phyloP scores from a whole-genome alignment of 1,140 invertebrate species.

The Cotesia vestalis region DNA sequence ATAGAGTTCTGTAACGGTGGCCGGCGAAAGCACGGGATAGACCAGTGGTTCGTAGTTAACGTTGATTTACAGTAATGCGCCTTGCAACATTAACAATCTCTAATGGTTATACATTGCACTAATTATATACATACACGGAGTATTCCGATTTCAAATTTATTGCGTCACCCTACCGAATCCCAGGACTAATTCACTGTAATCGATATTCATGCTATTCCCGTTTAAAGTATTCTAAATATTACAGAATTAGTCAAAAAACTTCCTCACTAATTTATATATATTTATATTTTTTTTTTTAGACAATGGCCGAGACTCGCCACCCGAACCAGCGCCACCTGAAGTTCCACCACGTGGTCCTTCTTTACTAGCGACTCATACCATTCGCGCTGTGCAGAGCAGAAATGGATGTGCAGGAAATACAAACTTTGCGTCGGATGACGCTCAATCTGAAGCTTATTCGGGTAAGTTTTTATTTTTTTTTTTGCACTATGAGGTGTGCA shows the following conservation, averaged over 20 bases:
- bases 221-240: conserved; percentile 7
- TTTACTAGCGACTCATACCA: conserved; percentile 66
- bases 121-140: conserved; percentile 46
- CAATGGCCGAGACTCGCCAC: conserved; percentile 72
- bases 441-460: conserved; percentile 51
- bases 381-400: conserved; percentile 50
- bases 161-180: conserved; percentile 43
- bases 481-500: conserved; percentile 1
- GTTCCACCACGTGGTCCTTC: conserved; percentile 77
- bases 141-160: conserved; percentile 37
- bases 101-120: conserved; percentile 56
- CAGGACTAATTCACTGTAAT: conserved; percentile 39
- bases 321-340: conserved; percentile 78
- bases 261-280: not conserved
- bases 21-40: conserved; percentile 53
- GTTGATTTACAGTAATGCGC: conserved; percentile 59
- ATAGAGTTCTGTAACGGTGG: conserved; percentile 48
- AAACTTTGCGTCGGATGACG: conserved; percentile 49
- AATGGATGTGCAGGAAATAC: conserved; percentile 54
- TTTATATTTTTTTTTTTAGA: conserved; percentile 57
- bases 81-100: conserved; percentile 55
- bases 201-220: conserved; percentile 15
- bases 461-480: conserved; percentile 47
- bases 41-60: conserved; percentile 55
- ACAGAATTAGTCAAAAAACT: not conserved